Evolutionary conservation across 2,113 vertebrate genomes (phyloP), one percentile per base, ranked within the genome.

Genomic region (Hoplias malabaricus): DNA sequence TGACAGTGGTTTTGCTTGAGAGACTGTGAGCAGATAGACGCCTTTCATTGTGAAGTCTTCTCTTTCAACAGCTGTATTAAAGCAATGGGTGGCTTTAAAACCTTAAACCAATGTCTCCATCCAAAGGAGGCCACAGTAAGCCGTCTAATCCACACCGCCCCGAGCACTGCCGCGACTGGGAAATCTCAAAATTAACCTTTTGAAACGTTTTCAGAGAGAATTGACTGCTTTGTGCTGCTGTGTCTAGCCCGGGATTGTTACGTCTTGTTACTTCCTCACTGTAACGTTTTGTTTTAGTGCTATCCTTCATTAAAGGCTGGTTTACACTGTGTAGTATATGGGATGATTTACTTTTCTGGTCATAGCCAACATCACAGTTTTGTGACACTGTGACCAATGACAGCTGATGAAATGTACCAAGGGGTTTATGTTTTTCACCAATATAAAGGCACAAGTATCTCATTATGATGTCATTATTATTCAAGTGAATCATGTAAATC

Each of bases 41-140:
- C 59, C 59, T 63, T 63, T 63, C 19, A 63, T 11, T 63, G 59
- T 63, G 11, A 34, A 63, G 31, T 63, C 31, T 63, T 16, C 34
- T 63, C 59, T 36, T 34, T 63, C 57, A 61, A 31, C 57, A 29
- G 25, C 59, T 63, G 59, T 63, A 36, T 36, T 63, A 63, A 36
- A 19, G 14, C 16, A 11, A 36, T 2, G 33, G 1, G 25, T 61
- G 2, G 59, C 59, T 63, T 63, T n/a, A 63, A 63, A 63, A 36
- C 34, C 16, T 63, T 63, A 63, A 63, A 63, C 59, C 31, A 36
- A 36, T 63, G 33, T 63, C 59, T 36, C 59, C 31, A 21, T 61
- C 23, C 31, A 61, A 33, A 61, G 57, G 33, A 61, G 29, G 13
- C 59, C 33, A 9, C 31, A 36, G 31, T 63, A 11, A 2, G 19